Percentiles rank a stretch among this genome's conserved stretches.
Evolutionary conservation across 2,888 invertebrate genomes (phyloP).

Genomic region (Clanis bilineata): DNA sequence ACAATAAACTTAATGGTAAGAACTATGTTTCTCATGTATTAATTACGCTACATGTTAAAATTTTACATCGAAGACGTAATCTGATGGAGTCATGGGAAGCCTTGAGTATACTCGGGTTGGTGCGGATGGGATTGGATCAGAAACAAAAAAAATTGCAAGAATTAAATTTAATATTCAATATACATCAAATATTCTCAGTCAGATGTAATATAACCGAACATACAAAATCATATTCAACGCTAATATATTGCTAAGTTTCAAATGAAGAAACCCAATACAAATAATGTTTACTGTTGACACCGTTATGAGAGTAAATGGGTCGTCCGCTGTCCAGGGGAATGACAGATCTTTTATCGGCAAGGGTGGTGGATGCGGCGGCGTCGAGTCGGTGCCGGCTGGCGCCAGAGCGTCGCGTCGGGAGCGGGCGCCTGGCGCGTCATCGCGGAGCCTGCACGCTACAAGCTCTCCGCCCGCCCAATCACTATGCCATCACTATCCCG

Average conservation of each 20-base stretch:
- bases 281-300: not conserved
- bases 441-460: constrained; percentile 35
- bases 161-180: too few relatives aligned
- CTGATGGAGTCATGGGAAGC: not conserved
- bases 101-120: too few relatives aligned
- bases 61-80: not conserved
- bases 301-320: not conserved
- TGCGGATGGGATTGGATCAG: too few relatives aligned
- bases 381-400: constrained; percentile 31
- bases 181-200: too few relatives aligned
- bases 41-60: not conserved
- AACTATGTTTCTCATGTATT: constrained; percentile 22
- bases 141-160: too few relatives aligned
- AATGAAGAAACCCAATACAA: not conserved
- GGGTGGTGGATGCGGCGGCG: not conserved
- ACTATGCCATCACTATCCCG: constrained; percentile 17
- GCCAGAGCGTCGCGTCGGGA: constrained; percentile 53
- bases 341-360: not conserved
- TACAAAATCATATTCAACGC: too few relatives aligned
- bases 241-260: too few relatives aligned
- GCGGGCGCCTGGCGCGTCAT: constrained; percentile 31
- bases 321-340: not conserved
- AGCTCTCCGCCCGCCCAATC: constrained; percentile 33
- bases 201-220: too few relatives aligned
- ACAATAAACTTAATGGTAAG: constrained; percentile 17